Evolutionary conservation across 37 sponge, comb jelly and placozoan species (phyloP).

Genomic region (Bolinopsis microptera): DNA sequence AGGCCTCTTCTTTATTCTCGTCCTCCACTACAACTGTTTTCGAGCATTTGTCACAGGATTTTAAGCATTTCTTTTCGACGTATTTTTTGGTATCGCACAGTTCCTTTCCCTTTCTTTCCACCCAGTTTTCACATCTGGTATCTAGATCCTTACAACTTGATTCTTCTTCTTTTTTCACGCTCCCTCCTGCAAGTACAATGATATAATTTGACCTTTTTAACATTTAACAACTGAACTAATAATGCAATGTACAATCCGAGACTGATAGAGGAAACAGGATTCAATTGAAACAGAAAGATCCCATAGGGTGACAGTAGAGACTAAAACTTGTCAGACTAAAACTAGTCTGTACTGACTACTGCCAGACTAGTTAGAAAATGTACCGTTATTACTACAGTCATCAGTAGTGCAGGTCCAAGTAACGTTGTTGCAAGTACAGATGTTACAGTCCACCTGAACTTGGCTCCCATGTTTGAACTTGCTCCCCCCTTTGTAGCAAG

Average conservation of each 20-base stretch:
- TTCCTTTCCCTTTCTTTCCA: not conserved
- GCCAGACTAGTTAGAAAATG: no score
- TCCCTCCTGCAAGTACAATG: no score
- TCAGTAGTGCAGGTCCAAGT: constrained; percentile 16
- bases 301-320: no score
- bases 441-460: constrained; percentile 42
- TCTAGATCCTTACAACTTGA: not conserved
- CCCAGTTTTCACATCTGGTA: not conserved
- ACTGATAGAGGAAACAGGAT: no score
- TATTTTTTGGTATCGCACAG: not conserved
- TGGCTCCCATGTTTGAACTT: not conserved
- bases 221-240: no score
- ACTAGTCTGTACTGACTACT: no score
- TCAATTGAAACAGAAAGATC: no score
- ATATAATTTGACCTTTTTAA: no score
- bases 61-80: not conserved
- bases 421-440: constrained; percentile 23
- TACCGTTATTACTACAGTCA: not conserved
- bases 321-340: no score
- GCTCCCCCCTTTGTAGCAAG: constrained; percentile 1
- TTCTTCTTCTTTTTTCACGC: not conserved
- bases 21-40: not conserved
- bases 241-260: no score
- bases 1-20: not conserved
- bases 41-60: not conserved